These are phyloP conservation scores for Rhamnusium bicolor DNA, from an alignment of 2,888 invertebrate genomes.

Conservation along the genomic window DNA sequence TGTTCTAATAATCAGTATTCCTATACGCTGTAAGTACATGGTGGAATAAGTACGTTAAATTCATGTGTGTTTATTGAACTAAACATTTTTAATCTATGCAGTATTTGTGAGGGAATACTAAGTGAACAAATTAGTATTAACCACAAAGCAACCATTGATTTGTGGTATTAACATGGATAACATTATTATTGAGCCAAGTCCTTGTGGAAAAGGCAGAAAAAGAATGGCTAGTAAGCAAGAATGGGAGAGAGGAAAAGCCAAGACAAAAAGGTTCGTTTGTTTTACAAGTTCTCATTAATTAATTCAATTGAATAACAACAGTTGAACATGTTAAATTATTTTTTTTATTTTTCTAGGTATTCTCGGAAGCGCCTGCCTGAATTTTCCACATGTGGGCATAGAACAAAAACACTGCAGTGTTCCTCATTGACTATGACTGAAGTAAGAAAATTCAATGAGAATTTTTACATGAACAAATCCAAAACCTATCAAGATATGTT, in stretches of 20 bases:
- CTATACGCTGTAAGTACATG: background rate
- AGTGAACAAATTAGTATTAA: no score
- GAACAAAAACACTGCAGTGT: conserved; percentile 7
- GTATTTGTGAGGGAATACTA: no score
- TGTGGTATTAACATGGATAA: no score
- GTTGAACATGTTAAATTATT: conserved; percentile 1
- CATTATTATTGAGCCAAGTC: background rate
- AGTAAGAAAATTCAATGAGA: conserved; percentile 15
- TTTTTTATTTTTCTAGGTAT: background rate
- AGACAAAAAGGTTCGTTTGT: background rate
- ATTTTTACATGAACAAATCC: background rate
- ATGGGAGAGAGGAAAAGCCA: background rate
- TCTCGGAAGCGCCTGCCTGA: background rate
- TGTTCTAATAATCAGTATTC: background rate
- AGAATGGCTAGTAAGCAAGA: background rate
- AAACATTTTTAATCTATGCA: no score
- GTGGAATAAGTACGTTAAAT: no score
- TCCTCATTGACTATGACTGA: conserved; percentile 15
- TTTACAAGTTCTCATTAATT: background rate
- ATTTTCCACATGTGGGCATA: conserved; percentile 10
- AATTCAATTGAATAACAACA: background rate
- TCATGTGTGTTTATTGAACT: no score
- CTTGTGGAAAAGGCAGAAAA: background rate
- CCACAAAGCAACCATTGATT: no score
- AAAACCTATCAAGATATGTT: conserved; percentile 17